Evolutionary conservation across 1,140 invertebrate genomes (phyloP).

Genomic region (Pogonomyrmex barbatus): DNA sequence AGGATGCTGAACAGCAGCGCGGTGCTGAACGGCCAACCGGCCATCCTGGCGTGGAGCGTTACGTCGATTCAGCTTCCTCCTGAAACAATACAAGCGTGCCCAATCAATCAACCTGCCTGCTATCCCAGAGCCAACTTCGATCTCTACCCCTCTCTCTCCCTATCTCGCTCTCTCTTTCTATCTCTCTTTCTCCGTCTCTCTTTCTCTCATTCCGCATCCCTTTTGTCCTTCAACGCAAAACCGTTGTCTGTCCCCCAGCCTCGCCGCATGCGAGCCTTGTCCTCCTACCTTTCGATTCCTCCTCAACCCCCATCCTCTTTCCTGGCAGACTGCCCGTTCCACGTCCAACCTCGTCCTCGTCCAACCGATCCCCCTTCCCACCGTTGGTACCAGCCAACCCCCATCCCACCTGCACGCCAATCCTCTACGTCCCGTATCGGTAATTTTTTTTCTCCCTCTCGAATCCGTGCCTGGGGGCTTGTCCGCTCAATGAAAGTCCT

Average conservation of each 20-base stretch:
- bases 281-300: slow-evolving; percentile 68
- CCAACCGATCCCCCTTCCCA: background rate
- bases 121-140: slow-evolving; percentile 55
- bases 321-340: slow-evolving; percentile 74
- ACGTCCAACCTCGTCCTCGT: slow-evolving; percentile 59
- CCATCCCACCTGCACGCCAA: slow-evolving; percentile 40
- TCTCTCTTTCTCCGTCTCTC: background rate
- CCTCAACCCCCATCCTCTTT: slow-evolving; percentile 58
- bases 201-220: slow-evolving; percentile 19
- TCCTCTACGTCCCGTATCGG: slow-evolving; percentile 68
- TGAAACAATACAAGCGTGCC: slow-evolving; percentile 80
- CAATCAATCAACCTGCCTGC: slow-evolving; percentile 81
- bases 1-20: slow-evolving; percentile 84
- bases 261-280: slow-evolving; percentile 60
- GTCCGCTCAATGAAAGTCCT: slow-evolving; percentile 78
- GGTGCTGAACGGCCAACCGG: slow-evolving; percentile 83
- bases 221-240: slow-evolving; percentile 49
- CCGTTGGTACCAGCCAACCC: slow-evolving; percentile 5
- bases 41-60: slow-evolving; percentile 85
- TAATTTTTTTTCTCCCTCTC: slow-evolving; percentile 72
- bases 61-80: slow-evolving; percentile 86
- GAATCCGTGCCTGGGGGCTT: slow-evolving; percentile 70
- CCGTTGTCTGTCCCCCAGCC: slow-evolving; percentile 39
- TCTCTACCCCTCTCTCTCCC: slow-evolving; percentile 45
- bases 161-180: slow-evolving; percentile 13